A percentile compares a stretch with the other conserved stretches of the same genome.
These are phyloP conservation scores for Catalaphyllia jardinei DNA, from an alignment of 64 coral and sea anemone species.

Conservation along the genomic window DNA sequence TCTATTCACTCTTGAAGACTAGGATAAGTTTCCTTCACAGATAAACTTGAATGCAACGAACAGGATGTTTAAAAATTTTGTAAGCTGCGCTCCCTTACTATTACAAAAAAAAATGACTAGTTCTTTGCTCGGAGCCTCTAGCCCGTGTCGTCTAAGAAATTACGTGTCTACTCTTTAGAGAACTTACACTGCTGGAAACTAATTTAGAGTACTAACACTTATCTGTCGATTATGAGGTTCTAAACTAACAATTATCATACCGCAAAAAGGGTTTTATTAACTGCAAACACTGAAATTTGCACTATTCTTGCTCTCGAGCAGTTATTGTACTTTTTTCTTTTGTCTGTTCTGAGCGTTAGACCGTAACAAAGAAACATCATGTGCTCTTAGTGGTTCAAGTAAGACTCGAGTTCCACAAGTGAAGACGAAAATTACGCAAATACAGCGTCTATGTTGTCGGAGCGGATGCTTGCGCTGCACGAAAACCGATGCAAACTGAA, in stretches of 20 bases:
- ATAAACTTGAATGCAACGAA: neutral
- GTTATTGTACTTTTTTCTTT: neutral
- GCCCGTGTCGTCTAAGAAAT: neutral
- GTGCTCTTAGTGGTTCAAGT: neutral
- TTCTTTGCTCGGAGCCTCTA: neutral
- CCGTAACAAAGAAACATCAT: neutral
- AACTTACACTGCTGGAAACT: slow-evolving; percentile 12
- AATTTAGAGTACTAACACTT: slow-evolving; percentile 5
- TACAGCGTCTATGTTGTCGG: neutral
- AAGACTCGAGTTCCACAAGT: no score
- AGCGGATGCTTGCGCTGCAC: neutral
- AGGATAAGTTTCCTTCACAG: no score
- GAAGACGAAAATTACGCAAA: neutral
- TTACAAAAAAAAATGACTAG: neutral
- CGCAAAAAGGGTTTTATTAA: slow-evolving; percentile 3
- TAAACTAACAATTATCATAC: slow-evolving; percentile 30
- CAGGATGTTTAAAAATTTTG: neutral
- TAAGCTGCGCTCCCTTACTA: neutral
- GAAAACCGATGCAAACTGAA: neutral
- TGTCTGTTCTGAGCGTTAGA: neutral
- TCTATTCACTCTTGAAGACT: no score
- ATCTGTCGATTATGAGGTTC: slow-evolving; percentile 38
- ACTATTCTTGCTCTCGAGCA: neutral
- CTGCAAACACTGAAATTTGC: neutral
- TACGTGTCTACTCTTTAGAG: neutral